Base-by-base conservation (phyloP, 2,888 invertebrate species). In the Andrena chrysosceles region DNA sequence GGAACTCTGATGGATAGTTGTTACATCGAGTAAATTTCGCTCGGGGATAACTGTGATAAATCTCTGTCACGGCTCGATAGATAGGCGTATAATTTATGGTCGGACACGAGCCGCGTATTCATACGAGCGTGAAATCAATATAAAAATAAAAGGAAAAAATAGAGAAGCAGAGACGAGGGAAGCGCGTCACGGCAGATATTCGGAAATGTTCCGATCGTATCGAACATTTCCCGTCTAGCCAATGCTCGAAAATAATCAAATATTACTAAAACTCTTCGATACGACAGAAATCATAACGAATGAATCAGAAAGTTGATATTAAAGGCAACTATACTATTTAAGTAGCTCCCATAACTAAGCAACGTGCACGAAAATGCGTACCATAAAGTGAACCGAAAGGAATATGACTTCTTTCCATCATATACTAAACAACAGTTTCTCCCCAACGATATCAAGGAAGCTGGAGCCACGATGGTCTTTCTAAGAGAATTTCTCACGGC, bases 61-160 rank as follows among this genome's bases (percentile, higher is more conserved):
- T 84, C 81, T 84, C 81, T 75, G 81, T 64, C 74, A 48, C 63
- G 56, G 52, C 29, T 59, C 69, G 73, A 83, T 77, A 69, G 76
- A 81, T 64, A 72, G 72, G 52, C 59, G 60, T 76, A 74, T 81
- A 83, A 83, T 81, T 83, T 83, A 83, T 74, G 70, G 62, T 63
- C 52, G 35, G 56, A 33, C 31, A 77, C 56, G 73, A 33, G 20
- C 13, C 33, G 60, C 33, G 56, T 56, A 76, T 67, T 77, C 52
- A 77, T 67, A 73, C 72, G 23, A 56, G 48, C 52, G 26, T 66
- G 70, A 59, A 66, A 82, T 82, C 79, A 35, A 75, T 74, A 78
- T 42, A 74, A 66, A 79, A 70, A 49, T 48, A 62, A 10, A 7
- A 4, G 5, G 48, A 23, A 31, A 62, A 42, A 7, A 6, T 2